Evolutionary conservation across 2,797 vertebrate genomes (phyloP), one percentile per base, ranked within the genome.

Genomic region (Leptodactylus fallax): DNA sequence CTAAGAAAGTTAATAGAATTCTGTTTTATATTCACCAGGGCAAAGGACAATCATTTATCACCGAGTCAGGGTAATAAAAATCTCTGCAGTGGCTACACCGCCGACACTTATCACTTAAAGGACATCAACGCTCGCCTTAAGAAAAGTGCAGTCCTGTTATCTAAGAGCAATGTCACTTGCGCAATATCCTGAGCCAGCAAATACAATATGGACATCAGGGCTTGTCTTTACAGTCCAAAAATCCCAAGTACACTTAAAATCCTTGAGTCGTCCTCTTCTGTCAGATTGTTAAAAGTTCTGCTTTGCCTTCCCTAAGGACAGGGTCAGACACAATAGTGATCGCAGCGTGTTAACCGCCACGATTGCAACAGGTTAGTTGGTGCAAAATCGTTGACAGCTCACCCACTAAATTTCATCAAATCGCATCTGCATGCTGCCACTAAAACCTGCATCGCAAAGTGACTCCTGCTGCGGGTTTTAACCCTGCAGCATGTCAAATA

Each of bases 1-100:
- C 77, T 86, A 55, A 71, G 60, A 79, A 53, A 86, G 61, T 86
- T 86, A 86, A 79, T 86, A 79, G 76, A 45, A 86, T 79, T 79
- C 49, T 65, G 16, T 79, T 71, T 67, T 86, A 79, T 69, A 79
- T 78, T 67, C 63, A 36, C 47, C 61, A 63, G 85, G 61, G 76
- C 85, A 86, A 86, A 79, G 77, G 77, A 86, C 63, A 80, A 80
- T n/a, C 53, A 53, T 80, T 78, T 80, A 67, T 86, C 27, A 53
- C 25, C 13, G 23, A 45, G n/a, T 65, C 74, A 86, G 74, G 61
- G 19, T 79, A 67, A 56, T 80, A 80, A 86, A 85, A 69, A 12
- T 17, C 56, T 12, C 63, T 21, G 47, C 25, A 25, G 53, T 58
- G 53, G 51, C 58, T 10, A 83, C 49, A 14, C 51, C 7, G 55